phyloP scores from a whole-genome alignment of 2,888 invertebrate species.

The Nipponacmea schrenckii region DNA sequence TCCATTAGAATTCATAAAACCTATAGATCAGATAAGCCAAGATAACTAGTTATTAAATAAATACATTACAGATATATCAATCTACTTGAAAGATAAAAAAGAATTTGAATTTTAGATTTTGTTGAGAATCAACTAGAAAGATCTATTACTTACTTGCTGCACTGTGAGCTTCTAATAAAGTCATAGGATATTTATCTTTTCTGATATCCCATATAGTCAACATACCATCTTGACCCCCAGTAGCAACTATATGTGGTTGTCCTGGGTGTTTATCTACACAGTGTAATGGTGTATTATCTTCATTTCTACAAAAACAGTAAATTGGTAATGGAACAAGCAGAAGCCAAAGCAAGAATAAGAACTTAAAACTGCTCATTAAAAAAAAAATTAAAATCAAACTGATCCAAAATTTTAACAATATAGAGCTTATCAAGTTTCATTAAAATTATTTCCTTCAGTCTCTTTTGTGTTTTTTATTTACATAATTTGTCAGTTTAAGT shows the following conservation, averaged over 20 bases:
- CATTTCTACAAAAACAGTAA: conserved; percentile 50
- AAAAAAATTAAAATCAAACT: background rate
- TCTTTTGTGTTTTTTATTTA: too few species aligned
- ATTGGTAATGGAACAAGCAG: background rate
- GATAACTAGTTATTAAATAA: too few species aligned
- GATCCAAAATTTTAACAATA: background rate
- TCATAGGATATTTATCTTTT: conserved; percentile 84
- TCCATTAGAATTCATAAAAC: too few species aligned
- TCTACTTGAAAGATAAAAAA: too few species aligned
- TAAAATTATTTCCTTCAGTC: too few species aligned
- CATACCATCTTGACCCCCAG: conserved; percentile 86
- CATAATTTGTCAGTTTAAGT: too few species aligned
- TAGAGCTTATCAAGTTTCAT: too few species aligned
- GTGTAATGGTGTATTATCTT: conserved; percentile 71
- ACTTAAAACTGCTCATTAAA: background rate
- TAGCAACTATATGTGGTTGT: conserved; percentile 84
- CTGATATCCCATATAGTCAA: conserved; percentile 91
- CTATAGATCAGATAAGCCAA: too few species aligned
- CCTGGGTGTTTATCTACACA: conserved; percentile 86
- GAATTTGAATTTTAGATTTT: too few species aligned
- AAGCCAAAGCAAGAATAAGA: background rate
- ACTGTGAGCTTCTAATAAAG: conserved; percentile 81
- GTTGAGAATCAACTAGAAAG: too few species aligned
- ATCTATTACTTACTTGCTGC: conserved; percentile 67
- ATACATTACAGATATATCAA: too few species aligned